These are phyloP conservation scores for Rotaria macrura DNA, from an alignment of 2,888 invertebrate genomes.

Conservation along the genomic window DNA sequence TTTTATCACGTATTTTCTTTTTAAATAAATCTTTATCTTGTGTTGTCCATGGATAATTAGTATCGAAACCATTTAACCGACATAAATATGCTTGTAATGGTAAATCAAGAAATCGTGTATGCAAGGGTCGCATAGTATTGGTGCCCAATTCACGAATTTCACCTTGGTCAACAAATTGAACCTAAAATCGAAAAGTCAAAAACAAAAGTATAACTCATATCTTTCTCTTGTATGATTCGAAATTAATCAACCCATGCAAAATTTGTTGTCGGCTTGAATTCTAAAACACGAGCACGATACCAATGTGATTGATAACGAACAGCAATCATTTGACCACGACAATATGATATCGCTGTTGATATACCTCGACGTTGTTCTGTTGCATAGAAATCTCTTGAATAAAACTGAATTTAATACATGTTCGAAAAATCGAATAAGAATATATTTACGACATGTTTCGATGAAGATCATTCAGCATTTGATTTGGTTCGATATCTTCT, in stretches of 20 bases:
- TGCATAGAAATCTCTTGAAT: neutral
- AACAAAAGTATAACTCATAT: neutral
- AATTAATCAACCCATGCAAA: neutral
- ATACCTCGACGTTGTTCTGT: neutral
- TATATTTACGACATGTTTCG: neutral
- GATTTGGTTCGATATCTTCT: neutral
- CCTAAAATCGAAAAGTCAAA: neutral
- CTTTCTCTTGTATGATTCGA: neutral
- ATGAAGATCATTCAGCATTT: neutral
- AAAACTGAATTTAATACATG: neutral
- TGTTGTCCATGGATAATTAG: neutral
- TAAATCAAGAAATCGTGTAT: neutral
- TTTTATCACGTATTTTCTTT: conserved; percentile 20
- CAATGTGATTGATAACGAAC: neutral
- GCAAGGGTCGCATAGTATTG: neutral
- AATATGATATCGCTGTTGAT: neutral
- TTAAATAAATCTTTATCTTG: conserved; percentile 11
- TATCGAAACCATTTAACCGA: neutral
- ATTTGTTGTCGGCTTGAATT: neutral
- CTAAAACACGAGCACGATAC: conserved; percentile 2
- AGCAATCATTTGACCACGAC: neutral
- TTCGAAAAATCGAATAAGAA: neutral
- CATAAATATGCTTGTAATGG: conserved; percentile 9
- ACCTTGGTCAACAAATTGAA: conserved; percentile 18
- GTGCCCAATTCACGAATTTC: neutral